Percentiles rank a stretch among this genome's conserved stretches.
These are phyloP conservation scores for Eupithecia pulchellata DNA, from an alignment of 2,888 invertebrate species.

Conservation along the genomic window DNA sequence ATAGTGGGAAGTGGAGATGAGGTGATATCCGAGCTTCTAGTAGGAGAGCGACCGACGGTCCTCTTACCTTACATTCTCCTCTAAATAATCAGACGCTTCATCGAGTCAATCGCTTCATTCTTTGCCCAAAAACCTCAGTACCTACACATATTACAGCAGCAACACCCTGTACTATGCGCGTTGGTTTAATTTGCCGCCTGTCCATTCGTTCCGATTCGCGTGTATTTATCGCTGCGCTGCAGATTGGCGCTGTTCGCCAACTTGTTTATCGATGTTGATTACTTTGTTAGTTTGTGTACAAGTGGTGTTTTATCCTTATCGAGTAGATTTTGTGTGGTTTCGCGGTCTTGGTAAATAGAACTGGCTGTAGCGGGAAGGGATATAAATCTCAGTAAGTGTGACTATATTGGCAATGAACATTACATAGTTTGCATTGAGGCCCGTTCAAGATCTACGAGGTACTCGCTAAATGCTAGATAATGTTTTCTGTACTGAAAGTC, in stretches of 20 bases:
- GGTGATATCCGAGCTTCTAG: background rate
- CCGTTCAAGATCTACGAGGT: too few relatives aligned
- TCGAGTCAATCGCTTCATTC: background rate
- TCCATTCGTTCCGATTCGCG: constrained; percentile 83
- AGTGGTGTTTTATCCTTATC: constrained; percentile 7
- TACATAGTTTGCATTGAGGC: too few relatives aligned
- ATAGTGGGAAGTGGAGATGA: background rate
- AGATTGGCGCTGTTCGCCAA: constrained; percentile 59
- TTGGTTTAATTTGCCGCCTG: constrained; percentile 82
- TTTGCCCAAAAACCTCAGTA: background rate
- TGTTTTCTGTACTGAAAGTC: too few relatives aligned
- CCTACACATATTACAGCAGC: too few relatives aligned
- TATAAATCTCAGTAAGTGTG: background rate
- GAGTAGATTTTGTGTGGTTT: background rate
- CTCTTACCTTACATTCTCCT: background rate
- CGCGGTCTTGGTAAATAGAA: background rate
- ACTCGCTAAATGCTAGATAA: too few relatives aligned
- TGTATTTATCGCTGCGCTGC: constrained; percentile 76
- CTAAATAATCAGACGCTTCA: background rate
- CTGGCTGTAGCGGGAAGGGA: background rate
- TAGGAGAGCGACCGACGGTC: background rate
- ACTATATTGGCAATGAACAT: background rate
- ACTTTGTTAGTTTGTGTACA: constrained; percentile 15
- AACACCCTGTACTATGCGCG: constrained; percentile 44
- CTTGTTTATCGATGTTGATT: constrained; percentile 46